Conservation (phyloP, 2,113 vertebrate genomes). For the Gasterosteus aculeatus region DNA sequence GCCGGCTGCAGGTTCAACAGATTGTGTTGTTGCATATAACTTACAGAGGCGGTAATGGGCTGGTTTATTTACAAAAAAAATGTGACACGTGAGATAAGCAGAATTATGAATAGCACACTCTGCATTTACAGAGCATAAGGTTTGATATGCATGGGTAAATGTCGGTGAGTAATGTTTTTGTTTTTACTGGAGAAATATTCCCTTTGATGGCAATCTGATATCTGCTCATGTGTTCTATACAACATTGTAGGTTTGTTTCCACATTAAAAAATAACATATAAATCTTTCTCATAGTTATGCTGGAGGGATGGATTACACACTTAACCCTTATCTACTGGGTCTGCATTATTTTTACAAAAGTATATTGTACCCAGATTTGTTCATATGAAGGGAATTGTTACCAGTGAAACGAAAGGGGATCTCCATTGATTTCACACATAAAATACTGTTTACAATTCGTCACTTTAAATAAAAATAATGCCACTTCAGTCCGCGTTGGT, state of each 20-base stretch:
- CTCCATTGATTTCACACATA: neutral
- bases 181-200: slow-evolving; percentile 79
- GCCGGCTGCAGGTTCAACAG: slow-evolving; percentile 47
- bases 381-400: slow-evolving; percentile 5
- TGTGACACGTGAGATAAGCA: slow-evolving; percentile 70
- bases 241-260: slow-evolving; percentile 44
- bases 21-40: slow-evolving; percentile 60
- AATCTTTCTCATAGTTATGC: slow-evolving; percentile 56
- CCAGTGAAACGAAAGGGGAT: slow-evolving; percentile 8
- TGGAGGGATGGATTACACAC: slow-evolving; percentile 44
- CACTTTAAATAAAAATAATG: neutral
- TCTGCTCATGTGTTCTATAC: slow-evolving; percentile 45
- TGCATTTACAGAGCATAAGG: slow-evolving; percentile 48
- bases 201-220: slow-evolving; percentile 52
- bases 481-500: neutral
- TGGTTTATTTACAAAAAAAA: slow-evolving; percentile 61
- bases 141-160: slow-evolving; percentile 69
- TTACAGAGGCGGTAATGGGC: slow-evolving; percentile 58
- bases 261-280: slow-evolving; percentile 64
- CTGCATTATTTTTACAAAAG: slow-evolving; percentile 16
- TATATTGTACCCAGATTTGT: slow-evolving; percentile 1
- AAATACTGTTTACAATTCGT: neutral
- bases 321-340: slow-evolving; percentile 26
- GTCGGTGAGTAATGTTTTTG: slow-evolving; percentile 66
- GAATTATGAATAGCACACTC: slow-evolving; percentile 65